These are phyloP conservation scores for Fulmarus glacialis DNA, from an alignment of 2,113 vertebrate genomes.

Conservation along the genomic window DNA sequence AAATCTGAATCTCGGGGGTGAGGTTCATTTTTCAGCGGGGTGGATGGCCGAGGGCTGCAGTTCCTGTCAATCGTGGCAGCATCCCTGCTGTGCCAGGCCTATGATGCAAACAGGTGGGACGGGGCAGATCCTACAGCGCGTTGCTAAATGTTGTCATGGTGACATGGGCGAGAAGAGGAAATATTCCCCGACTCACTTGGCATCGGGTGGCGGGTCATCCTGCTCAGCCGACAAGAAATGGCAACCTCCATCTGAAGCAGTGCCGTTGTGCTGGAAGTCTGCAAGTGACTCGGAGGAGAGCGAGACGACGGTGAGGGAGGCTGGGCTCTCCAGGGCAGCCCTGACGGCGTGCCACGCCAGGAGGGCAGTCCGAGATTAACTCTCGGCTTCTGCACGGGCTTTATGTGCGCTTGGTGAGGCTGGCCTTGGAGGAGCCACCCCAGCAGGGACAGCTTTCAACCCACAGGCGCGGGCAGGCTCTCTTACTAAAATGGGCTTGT, in stretches of 20 bases:
- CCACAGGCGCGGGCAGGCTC: accelerated
- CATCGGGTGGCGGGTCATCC: accelerated
- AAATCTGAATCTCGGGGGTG: background rate
- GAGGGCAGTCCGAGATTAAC: background rate
- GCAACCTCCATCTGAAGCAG: background rate
- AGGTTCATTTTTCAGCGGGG: background rate
- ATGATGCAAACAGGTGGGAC: background rate
- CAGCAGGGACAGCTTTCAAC: background rate
- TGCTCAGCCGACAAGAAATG: background rate
- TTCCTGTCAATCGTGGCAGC: background rate
- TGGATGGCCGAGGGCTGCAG: background rate
- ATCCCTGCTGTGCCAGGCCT: background rate
- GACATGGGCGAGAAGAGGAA: background rate
- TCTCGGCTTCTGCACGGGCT: background rate
- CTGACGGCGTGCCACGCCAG: background rate
- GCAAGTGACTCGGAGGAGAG: background rate
- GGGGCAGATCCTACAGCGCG: background rate
- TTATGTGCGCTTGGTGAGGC: accelerated
- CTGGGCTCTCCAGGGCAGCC: background rate
- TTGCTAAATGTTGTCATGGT: accelerated
- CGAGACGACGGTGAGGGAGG: accelerated
- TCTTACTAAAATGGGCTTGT: background rate
- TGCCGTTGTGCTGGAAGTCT: background rate
- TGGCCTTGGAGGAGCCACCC: background rate
- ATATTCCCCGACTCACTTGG: background rate